These are phyloP conservation scores for Lamproptera curius DNA, from an alignment of 2,888 invertebrate species.

Conservation along the genomic window DNA sequence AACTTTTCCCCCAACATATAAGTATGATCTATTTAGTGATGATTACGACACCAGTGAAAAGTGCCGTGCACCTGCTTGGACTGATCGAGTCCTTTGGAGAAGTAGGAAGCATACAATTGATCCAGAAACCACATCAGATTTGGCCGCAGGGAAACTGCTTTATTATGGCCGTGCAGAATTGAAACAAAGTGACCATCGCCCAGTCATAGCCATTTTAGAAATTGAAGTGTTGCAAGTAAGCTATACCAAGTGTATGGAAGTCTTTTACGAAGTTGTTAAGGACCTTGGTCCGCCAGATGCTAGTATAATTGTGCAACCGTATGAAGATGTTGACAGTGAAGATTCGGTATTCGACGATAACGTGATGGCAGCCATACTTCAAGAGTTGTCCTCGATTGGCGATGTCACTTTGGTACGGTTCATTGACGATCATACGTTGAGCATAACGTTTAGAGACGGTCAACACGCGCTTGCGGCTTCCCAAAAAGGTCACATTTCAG, in stretches of 20 bases:
- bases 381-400: conserved; percentile 90
- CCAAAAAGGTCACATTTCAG: conserved; percentile 75
- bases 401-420: conserved; percentile 95
- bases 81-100: conserved; percentile 97
- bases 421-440: conserved; percentile 88
- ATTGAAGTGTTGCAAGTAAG: conserved; percentile 91
- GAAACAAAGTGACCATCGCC: conserved; percentile 98
- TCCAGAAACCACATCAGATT: conserved; percentile 80
- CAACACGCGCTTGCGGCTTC: conserved; percentile 89
- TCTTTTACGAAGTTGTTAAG: conserved; percentile 90
- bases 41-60: conserved; percentile 99
- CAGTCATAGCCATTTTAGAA: conserved; percentile 95
- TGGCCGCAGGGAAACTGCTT: conserved; percentile 87
- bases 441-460: conserved; percentile 95
- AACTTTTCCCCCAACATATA: conserved; percentile 97
- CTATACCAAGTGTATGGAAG: conserved; percentile 84
- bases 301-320: conserved; percentile 87
- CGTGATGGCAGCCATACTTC: conserved; percentile 87
- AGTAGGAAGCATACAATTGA: conserved; percentile 86
- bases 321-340: conserved; percentile 56
- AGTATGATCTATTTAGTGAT: conserved; percentile 98
- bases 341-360: conserved; percentile 87
- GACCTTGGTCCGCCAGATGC: conserved; percentile 97
- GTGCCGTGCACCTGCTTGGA: conserved; percentile 98
- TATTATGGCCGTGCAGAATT: conserved; percentile 96